These are phyloP conservation scores for Chelon labrosus DNA, from an alignment of 2,797 vertebrate genomes.

Conservation along the genomic window DNA sequence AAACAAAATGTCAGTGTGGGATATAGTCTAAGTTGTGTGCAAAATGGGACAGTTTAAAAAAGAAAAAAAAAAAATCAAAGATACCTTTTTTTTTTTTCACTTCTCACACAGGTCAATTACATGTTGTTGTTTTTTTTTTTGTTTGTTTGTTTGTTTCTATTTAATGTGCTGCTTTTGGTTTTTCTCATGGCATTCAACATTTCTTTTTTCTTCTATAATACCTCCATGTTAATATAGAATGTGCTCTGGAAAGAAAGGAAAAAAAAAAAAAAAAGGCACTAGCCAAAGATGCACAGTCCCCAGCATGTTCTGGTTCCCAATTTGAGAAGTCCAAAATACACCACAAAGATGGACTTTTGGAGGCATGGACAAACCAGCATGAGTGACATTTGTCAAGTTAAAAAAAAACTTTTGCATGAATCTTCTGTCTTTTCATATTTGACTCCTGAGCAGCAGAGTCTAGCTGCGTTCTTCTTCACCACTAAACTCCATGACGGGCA, in stretches of 20 bases:
- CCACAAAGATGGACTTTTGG: conserved; percentile 61
- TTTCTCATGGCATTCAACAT: conserved; percentile 56
- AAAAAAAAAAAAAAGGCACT: conserved; percentile 37
- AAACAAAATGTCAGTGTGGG: conserved; percentile 51
- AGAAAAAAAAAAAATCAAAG: conserved; percentile 18
- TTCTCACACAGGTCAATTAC: conserved; percentile 48
- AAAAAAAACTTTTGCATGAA: conserved; percentile 80
- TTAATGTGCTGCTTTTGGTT: conserved; percentile 67
- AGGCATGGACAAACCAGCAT: conserved; percentile 84
- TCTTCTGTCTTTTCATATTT: conserved; percentile 81
- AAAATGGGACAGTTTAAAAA: conserved; percentile 35
- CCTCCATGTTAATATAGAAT: conserved; percentile 62
- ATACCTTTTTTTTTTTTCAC: conserved; percentile 59
- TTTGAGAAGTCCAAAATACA: conserved; percentile 59
- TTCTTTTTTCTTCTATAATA: conserved; percentile 44
- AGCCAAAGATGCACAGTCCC: conserved; percentile 78
- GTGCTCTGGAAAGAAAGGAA: conserved; percentile 64
- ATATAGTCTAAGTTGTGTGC: conserved; percentile 58
- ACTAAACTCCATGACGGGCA: conserved; percentile 66
- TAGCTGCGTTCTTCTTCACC: conserved; percentile 70
- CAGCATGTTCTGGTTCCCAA: conserved; percentile 66
- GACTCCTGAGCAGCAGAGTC: conserved; percentile 68
- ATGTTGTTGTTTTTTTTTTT: conserved; percentile 1
- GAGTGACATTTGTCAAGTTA: conserved; percentile 75
- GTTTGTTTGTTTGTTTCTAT: conserved; percentile 10